phyloP scores from a whole-genome alignment of 2,888 invertebrate species.

The Dyspetes luteomarginatus region DNA sequence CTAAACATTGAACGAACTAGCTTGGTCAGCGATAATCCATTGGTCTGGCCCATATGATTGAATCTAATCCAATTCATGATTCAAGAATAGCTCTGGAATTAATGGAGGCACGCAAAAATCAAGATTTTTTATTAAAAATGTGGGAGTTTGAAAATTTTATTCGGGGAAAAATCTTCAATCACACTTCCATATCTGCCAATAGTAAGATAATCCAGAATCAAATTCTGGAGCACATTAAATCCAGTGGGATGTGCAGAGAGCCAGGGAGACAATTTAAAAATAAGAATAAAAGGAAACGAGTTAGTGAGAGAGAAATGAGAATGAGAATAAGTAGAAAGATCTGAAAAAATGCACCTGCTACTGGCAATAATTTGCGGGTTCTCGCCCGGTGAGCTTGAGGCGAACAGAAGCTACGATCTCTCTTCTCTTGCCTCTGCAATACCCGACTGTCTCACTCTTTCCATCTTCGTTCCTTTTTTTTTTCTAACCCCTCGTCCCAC shows the following conservation, averaged over 20 bases:
- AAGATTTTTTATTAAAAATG: slow-evolving; percentile 12
- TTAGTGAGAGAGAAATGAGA: slow-evolving; percentile 19
- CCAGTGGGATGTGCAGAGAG: slow-evolving; percentile 4
- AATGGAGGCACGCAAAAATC: too few species aligned
- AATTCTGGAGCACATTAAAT: slow-evolving; percentile 46
- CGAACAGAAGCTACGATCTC: slow-evolving; percentile 42
- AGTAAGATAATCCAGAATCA: slow-evolving; percentile 21
- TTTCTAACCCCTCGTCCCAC: slow-evolving; percentile 42
- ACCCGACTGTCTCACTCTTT: slow-evolving; percentile 39
- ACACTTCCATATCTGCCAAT: slow-evolving; percentile 19
- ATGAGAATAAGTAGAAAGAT: slow-evolving; percentile 48
- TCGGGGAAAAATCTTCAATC: slow-evolving; percentile 6
- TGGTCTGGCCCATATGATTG: too few species aligned
- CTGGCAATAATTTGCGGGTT: slow-evolving; percentile 79
- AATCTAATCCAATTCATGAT: too few species aligned
- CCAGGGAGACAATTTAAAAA: slow-evolving; percentile 14
- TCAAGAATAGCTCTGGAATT: too few species aligned
- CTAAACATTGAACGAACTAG: too few species aligned
- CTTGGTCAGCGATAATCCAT: too few species aligned
- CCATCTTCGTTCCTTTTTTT: slow-evolving; percentile 35
- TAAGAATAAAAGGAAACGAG: slow-evolving; percentile 27
- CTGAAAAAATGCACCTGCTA: slow-evolving; percentile 80
- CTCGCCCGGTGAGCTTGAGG: slow-evolving; percentile 49
- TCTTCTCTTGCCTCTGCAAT: slow-evolving; percentile 37
- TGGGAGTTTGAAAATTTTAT: neutral